Evolutionary conservation across 1,140 invertebrate species (phyloP).

Genomic region (Drosophila obscura): DNA sequence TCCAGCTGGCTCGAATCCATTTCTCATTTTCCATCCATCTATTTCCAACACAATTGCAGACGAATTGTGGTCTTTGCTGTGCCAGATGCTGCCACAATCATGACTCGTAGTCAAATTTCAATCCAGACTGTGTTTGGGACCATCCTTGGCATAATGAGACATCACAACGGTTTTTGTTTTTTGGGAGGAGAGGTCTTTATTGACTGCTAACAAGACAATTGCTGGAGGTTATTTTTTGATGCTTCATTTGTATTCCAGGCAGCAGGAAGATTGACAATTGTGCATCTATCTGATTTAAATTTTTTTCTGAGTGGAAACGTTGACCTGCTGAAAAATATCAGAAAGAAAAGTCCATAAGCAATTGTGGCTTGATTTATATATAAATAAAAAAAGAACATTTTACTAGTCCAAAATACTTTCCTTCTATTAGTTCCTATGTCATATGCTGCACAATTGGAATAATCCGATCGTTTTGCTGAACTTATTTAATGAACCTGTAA

Average conservation of each 20-base stretch:
- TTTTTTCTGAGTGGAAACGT: conserved; percentile 8
- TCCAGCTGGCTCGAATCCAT: conserved; percentile 40
- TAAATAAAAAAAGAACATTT: too few species aligned
- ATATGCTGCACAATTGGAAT: too few species aligned
- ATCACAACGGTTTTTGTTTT: conserved; percentile 43
- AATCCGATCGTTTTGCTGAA: too few species aligned
- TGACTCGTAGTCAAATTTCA: conserved; percentile 32
- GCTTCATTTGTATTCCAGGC: conserved; percentile 54
- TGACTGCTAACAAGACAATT: conserved; percentile 54
- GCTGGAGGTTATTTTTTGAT: conserved; percentile 21
- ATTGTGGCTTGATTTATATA: too few species aligned
- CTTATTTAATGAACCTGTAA: too few species aligned
- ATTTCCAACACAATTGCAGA: conserved; percentile 46
- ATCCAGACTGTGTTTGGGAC: conserved; percentile 16
- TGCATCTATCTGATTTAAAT: conserved; percentile 43
- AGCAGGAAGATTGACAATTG: conserved; percentile 33
- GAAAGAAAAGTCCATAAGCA: too few species aligned
- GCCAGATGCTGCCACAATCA: conserved; percentile 48
- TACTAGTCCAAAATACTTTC: too few species aligned
- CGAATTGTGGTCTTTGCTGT: conserved; percentile 37
- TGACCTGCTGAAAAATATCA: too few species aligned
- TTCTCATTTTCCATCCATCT: conserved; percentile 31
- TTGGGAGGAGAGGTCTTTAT: conserved; percentile 8
- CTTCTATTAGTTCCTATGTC: too few species aligned
- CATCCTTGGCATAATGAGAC: conserved; percentile 39